These are phyloP conservation scores for Drosophila prosaltans DNA, from an alignment of 1,140 invertebrate genomes.

Conservation along the genomic window DNA sequence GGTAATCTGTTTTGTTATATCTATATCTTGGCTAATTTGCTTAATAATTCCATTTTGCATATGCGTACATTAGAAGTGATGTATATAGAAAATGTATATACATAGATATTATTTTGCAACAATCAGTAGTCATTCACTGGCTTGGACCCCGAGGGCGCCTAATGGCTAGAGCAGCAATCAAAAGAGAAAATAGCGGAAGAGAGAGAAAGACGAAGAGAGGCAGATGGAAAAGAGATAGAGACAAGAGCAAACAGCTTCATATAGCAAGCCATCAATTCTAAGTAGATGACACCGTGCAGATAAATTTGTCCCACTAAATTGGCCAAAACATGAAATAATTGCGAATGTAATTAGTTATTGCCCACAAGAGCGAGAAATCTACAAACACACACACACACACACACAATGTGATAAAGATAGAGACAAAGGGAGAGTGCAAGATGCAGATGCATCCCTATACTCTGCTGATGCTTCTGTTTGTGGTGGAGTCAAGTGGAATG, in stretches of 20 bases:
- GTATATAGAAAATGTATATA: slow-evolving; percentile 21
- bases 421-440: slow-evolving; percentile 24
- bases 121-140: slow-evolving; percentile 68
- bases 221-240: slow-evolving; percentile 14
- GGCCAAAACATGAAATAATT: slow-evolving; percentile 83
- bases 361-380: slow-evolving; percentile 73
- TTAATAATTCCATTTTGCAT: slow-evolving; percentile 74
- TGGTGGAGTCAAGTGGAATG: slow-evolving; percentile 80
- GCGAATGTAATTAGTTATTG: slow-evolving; percentile 83
- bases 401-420: slow-evolving; percentile 14
- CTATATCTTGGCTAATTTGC: slow-evolving; percentile 77
- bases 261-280: slow-evolving; percentile 82
- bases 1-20: slow-evolving; percentile 61
- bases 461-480: slow-evolving; percentile 18
- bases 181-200: background rate
- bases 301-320: slow-evolving; percentile 83
- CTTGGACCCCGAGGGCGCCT: slow-evolving; percentile 43
- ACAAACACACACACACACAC: slow-evolving; percentile 35
- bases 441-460: slow-evolving; percentile 28
- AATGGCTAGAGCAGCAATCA: slow-evolving; percentile 53
- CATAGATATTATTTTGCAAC: slow-evolving; percentile 60
- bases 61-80: slow-evolving; percentile 54
- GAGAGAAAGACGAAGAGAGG: background rate
- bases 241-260: slow-evolving; percentile 56
- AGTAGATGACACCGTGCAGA: slow-evolving; percentile 83